A percentile compares a stretch with the other conserved stretches of the same genome.
Evolutionary conservation across 1,140 invertebrate genomes (phyloP).

Genomic region (Oreohelix idahoensis): DNA sequence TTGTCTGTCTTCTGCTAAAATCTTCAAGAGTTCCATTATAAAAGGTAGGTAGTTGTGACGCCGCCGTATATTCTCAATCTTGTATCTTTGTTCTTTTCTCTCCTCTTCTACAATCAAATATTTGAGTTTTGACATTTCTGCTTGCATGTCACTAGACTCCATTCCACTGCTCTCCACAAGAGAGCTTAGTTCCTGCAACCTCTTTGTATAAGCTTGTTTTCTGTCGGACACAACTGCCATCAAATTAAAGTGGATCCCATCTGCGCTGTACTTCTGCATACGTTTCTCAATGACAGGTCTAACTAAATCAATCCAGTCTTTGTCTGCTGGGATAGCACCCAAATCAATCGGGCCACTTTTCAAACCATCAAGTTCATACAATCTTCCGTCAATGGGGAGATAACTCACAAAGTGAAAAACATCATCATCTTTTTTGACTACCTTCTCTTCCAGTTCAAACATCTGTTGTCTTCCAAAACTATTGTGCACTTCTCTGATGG

Average conservation of each 20-base stretch:
- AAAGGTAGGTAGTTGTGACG: slow-evolving; percentile 98
- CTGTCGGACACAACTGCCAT: slow-evolving; percentile 97
- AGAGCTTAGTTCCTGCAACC: slow-evolving; percentile 80
- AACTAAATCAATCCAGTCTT: slow-evolving; percentile 93
- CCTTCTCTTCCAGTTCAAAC: slow-evolving; percentile 93
- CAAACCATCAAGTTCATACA: slow-evolving; percentile 97
- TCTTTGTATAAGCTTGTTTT: slow-evolving; percentile 87
- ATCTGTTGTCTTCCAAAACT: slow-evolving; percentile 96
- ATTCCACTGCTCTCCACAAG: slow-evolving; percentile 72
- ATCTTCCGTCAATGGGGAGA: slow-evolving; percentile 91
- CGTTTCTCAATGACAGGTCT: slow-evolving; percentile 93
- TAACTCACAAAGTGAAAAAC: slow-evolving; percentile 98
- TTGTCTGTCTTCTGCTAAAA: slow-evolving; percentile 93
- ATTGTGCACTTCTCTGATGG: slow-evolving; percentile 96
- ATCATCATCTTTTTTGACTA: slow-evolving; percentile 91
- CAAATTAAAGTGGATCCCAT: slow-evolving; percentile 98
- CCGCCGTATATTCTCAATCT: slow-evolving; percentile 90
- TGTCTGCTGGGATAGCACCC: slow-evolving; percentile 80
- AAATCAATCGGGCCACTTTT: slow-evolving; percentile 81
- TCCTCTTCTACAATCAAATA: slow-evolving; percentile 90
- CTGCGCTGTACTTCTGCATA: slow-evolving; percentile 96
- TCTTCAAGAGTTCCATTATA: slow-evolving; percentile 95
- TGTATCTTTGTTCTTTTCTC: slow-evolving; percentile 86
- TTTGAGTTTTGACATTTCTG: slow-evolving; percentile 83
- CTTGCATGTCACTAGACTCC: slow-evolving; percentile 77